Evolutionary conservation across 1,140 invertebrate species (phyloP).

Genomic region (Leptinotarsa lineolata): DNA sequence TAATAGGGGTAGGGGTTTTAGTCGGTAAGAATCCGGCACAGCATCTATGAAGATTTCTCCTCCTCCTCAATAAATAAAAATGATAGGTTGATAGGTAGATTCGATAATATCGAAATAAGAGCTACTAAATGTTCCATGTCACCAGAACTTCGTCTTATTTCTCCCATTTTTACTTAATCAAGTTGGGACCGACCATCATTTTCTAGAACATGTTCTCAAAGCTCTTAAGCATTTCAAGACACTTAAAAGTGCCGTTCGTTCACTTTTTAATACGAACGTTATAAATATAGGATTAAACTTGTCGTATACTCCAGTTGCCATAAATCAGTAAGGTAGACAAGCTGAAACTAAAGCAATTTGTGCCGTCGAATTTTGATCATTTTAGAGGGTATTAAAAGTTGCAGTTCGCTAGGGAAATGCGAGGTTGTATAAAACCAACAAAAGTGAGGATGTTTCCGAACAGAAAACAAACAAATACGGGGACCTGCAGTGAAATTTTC

Average conservation of each 20-base stretch:
- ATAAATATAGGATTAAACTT: conserved; percentile 26
- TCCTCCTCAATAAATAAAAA: too few relatives aligned
- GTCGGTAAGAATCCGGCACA: too few relatives aligned
- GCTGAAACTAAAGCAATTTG: conserved; percentile 26
- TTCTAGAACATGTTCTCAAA: background rate
- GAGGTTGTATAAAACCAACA: conserved; percentile 27
- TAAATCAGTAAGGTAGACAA: conserved; percentile 23
- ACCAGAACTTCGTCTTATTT: too few relatives aligned
- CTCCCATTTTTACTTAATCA: too few relatives aligned
- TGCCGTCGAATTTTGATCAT: conserved; percentile 27
- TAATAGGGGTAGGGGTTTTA: too few relatives aligned
- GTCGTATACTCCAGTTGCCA: conserved; percentile 17
- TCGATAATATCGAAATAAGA: too few relatives aligned
- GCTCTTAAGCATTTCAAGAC: conserved; percentile 18
- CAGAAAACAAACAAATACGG: conserved; percentile 6
- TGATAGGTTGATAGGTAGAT: too few relatives aligned
- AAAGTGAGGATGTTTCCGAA: background rate
- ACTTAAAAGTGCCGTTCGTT: conserved; percentile 17
- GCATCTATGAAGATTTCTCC: too few relatives aligned
- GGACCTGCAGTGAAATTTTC: background rate
- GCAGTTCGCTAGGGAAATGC: conserved; percentile 13
- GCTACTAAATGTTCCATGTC: too few relatives aligned
- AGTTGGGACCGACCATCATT: background rate
- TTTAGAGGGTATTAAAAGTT: conserved; percentile 26
- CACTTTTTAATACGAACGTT: conserved; percentile 13